Base-by-base conservation (phyloP, 2,113 vertebrate genomes). In the Sylvietta virens region DNA sequence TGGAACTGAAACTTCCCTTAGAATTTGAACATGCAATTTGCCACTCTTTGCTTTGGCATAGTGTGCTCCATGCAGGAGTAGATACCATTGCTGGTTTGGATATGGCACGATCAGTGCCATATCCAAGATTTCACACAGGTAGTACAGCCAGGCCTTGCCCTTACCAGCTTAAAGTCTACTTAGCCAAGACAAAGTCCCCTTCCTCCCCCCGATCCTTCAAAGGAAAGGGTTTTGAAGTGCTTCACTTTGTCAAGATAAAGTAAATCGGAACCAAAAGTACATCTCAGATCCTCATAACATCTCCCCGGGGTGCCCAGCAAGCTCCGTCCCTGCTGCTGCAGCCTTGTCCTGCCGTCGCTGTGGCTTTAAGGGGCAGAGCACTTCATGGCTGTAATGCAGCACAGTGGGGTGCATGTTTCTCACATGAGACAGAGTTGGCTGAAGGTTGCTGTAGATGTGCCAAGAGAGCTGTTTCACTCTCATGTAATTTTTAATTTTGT, bases 1-100 rank as follows among this genome's bases (percentile, higher is more conserved):
- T 94, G 79, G 40, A 96, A 94, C 88, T 86, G 93, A 84, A 96
- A 92, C 61, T 91, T 94, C 10, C 57, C 92, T 67, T 70, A 60
- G 82, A 90, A 87, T 92, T 18, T n/a, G 66, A 88, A 47, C 31
- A 23, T 54, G 50, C 50, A 76, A 26, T 79, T 81, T 86, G 53
- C 15, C 31, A 7, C 42, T 81, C 0, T 42, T 62, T 65, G 50
- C 82, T 86, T 54, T 62, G 64, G 56, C 33, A 16, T 17, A 28
- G 33, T 11, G 21, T 2, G 4, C 27, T 79, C 56, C 60, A 6
- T 21, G 47, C 47, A 73, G 62, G 0, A 61, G 67, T 7, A 35
- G 42, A 16, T 69, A 51, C 16, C 7, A 2, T 6, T 16, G n/a
- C 54, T 73, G 30, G 18, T 88, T 62, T 77, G 24, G 56, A 5